Evolutionary conservation across 2,888 invertebrate genomes (phyloP), one percentile per base, ranked within the genome.

Genomic region (Craniophora ligustri): DNA sequence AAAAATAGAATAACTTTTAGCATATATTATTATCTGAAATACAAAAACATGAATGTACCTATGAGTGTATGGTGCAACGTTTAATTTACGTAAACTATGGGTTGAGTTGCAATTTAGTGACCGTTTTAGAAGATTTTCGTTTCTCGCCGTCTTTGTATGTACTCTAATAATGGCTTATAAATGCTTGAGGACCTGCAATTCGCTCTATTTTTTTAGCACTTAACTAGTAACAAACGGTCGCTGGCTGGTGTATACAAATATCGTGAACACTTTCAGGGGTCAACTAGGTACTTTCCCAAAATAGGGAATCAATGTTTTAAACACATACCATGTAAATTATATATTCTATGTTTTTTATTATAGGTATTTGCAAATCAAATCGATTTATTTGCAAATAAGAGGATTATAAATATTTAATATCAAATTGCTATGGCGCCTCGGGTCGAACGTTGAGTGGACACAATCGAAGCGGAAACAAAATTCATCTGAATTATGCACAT

Each of bases 351-450:
- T 32, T 44, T 49, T 16, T 18, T 39, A 47, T 67, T 67, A 34
- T 34, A n/a, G n/a, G n/a, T n/a, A 60, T 47, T 67, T 54, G 23
- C 62, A 54, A 67, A 63, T 53, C 19, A 47, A 40, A 41, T 44
- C 30, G 36, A 61, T 54, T 41, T 32, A 30, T 48, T 67, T 67
- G 31, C 23, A 60, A 63, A 45, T 53, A 58, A 60, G 44, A 26
- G 32, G 47, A 67, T 54, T 45, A 67, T 54, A 54, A 64, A 64
- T 64, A 67, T 64, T 67, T 61, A 35, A 67, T 61, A 54, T 21
- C 14, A 28, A 67, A 67, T 67, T 60, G 26, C 46, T 19, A 67
- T n/a, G n/a, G n/a, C n/a, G n/a, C 42, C 42, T 53, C 38, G 26
- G 35, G 39, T 35, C 23, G n/a, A n/a, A n/a, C n/a, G 14, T 15